Evolutionary conservation across 2,113 vertebrate species (phyloP).

Genomic region (Chloropsis hardwickii): DNA sequence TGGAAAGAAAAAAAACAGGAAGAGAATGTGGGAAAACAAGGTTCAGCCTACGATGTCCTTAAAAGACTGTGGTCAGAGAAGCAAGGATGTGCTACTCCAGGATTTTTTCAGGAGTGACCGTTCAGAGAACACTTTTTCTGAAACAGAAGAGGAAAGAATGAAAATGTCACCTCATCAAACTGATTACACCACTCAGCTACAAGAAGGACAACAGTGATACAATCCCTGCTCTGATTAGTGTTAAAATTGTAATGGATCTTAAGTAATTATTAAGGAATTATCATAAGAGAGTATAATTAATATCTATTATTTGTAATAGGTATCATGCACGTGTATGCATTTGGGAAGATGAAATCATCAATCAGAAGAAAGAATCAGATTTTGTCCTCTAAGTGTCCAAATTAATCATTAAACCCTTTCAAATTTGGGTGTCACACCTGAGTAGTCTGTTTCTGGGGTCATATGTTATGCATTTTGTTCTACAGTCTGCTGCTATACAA

Average conservation of each 20-base stretch:
- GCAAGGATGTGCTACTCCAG: neutral
- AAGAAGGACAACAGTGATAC: neutral
- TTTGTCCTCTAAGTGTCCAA: neutral
- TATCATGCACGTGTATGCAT: neutral
- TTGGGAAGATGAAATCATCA: constrained; percentile 6
- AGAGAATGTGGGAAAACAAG: neutral
- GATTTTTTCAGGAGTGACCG: neutral
- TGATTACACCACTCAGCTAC: neutral
- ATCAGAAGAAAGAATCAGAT: neutral
- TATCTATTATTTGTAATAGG: constrained; percentile 1
- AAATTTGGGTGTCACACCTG: neutral
- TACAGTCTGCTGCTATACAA: neutral
- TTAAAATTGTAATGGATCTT: constrained; percentile 13
- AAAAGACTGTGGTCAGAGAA: neutral
- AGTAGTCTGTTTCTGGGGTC: neutral
- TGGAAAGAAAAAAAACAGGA: neutral
- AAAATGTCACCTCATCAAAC: neutral
- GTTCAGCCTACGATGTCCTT: neutral
- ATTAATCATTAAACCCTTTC: neutral
- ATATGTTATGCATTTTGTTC: fast-evolving
- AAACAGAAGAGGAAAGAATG: neutral
- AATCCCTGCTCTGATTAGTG: neutral
- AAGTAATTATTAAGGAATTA: constrained; percentile 28
- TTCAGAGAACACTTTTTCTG: neutral
- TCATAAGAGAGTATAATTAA: neutral